Evolutionary conservation across 2,797 vertebrate genomes (phyloP).

Genomic region (Platyrinchus mystaceus): DNA sequence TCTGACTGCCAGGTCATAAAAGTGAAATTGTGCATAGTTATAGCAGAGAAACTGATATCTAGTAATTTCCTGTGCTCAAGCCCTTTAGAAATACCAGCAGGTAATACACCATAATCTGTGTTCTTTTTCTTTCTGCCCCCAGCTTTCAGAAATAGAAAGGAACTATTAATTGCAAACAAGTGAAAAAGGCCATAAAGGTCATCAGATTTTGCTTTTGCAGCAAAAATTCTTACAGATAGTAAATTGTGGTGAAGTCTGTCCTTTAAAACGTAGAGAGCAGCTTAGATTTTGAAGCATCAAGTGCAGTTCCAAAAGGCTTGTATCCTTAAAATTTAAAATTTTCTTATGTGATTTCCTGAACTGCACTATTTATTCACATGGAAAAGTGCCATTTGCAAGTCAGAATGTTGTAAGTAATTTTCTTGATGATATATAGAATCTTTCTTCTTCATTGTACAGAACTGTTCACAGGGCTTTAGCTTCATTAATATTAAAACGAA

Average conservation of each 20-base stretch:
- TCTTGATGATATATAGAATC: not conserved
- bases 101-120: not conserved
- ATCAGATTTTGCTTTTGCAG: not conserved
- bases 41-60: not conserved
- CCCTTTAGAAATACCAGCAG: not conserved
- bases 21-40: not conserved
- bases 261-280: not conserved
- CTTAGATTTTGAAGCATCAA: not conserved
- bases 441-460: not conserved
- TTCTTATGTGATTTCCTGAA: not conserved
- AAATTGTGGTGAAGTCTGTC: not conserved
- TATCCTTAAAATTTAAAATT: not conserved
- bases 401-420: not conserved
- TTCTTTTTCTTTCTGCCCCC: not conserved
- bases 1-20: not conserved
- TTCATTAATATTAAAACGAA: not conserved
- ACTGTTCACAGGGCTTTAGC: not conserved
- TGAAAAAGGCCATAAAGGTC: not conserved
- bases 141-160: not conserved
- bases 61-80: constrained; percentile 1
- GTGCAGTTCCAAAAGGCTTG: not conserved
- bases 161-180: not conserved
- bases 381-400: not conserved
- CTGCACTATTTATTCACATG: not conserved
- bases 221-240: not conserved